Base-by-base conservation (phyloP, 92 coral and sea anemone genomes). In the Heliopora coerulea region DNA sequence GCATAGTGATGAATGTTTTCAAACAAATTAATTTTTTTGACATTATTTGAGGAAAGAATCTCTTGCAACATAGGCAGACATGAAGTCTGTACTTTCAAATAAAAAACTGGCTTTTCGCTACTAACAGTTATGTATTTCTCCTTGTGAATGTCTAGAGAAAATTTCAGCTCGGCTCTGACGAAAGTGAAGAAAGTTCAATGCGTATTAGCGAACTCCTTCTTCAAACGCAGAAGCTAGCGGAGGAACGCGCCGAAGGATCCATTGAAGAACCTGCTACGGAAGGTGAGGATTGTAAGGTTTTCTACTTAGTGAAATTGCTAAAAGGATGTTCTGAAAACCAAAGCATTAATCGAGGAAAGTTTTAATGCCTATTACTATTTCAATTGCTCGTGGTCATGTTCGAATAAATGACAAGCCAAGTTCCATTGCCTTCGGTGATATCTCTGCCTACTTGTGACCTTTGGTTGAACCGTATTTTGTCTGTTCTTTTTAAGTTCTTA, bases 211-310 rank as follows among this genome's bases (percentile, higher is more conserved):
- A 87, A 67, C 86, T 96, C 56, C 75, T 93, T 65, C 64, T 93
- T 40, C 82, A 91, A 54, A 90, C 95, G 41, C 98, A 93, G 63
- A 93, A 93, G 39, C 65, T 93, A 17, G 81, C 91, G 0, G 98
- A 93, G 74, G 84, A 91, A 29, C 75, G 98, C 31, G 88, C 95
- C 21, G 98, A 93, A 61, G 98, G 98, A 15, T 77, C 83, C 24
- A 87, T 93, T 44, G 83, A 79, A 30, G 98, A 93, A 76, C 91
- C 98, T 31, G 96, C 89, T 2, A 74, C 87, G 73, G 98, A 93
- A 83, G 96, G 98, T 93, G 30, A 68, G 85, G 46, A 12, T 6
- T 25, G 15, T 4, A 37, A 37, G n/a, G n/a, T 37, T 37, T 5
- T 4, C 42, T 37, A 37, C 42, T 37, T 37, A 37, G 42, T 4